A percentile compares a stretch with the other conserved stretches of the same genome.
Conservation (phyloP, 2,888 invertebrate species). For the Idaea dimidiata region DNA sequence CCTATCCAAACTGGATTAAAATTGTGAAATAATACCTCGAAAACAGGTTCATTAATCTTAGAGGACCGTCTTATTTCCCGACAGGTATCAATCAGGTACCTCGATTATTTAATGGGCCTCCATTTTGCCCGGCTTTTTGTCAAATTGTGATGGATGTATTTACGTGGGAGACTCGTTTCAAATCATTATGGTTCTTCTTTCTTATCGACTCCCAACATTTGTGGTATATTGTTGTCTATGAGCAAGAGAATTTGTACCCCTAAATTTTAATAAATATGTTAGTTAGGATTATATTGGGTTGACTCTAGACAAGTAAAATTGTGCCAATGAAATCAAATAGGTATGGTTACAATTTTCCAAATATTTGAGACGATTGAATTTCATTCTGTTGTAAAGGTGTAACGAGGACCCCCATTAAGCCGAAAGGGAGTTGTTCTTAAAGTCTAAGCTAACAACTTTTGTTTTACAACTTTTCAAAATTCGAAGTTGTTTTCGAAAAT, state of each 20-base stretch:
- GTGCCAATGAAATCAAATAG: too few species aligned
- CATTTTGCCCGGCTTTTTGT: constrained; percentile 15
- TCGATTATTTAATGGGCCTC: constrained; percentile 17
- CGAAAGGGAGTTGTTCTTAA: too few species aligned
- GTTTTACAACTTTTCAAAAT: too few species aligned
- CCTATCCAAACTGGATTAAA: constrained; percentile 1
- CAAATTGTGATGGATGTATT: constrained; percentile 18
- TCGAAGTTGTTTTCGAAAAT: too few species aligned
- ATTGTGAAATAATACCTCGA: background rate
- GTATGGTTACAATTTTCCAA: too few species aligned
- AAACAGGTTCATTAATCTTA: constrained; percentile 14
- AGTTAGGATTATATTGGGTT: background rate
- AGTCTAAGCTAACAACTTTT: too few species aligned
- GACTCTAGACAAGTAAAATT: background rate
- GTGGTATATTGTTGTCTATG: background rate
- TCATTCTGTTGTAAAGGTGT: too few species aligned
- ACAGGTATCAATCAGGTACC: constrained; percentile 14
- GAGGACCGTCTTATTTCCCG: constrained; percentile 11
- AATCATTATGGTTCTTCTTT: background rate
- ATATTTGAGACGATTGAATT: too few species aligned
- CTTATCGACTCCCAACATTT: background rate
- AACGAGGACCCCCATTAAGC: too few species aligned
- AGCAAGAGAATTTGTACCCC: background rate
- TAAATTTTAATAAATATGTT: background rate
- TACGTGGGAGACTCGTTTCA: constrained; percentile 1